phyloP scores from a whole-genome alignment of 1,140 invertebrate genomes.

The Drosophila sproati region DNA sequence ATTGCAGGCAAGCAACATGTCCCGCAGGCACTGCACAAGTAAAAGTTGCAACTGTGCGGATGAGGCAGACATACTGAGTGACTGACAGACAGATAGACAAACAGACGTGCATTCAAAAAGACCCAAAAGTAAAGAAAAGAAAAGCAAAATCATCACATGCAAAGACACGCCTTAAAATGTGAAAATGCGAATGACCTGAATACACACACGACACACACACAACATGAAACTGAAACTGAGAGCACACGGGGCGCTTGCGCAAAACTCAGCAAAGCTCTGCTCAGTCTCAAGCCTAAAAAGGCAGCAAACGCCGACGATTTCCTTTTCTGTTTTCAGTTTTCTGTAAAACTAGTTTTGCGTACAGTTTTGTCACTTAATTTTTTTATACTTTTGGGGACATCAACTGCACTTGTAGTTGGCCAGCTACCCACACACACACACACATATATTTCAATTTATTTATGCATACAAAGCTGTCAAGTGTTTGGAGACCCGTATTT shows the following conservation, averaged over 20 bases:
- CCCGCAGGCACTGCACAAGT: conserved; percentile 53
- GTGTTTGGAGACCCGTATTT: conserved; percentile 32
- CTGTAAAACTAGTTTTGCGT: conserved; percentile 73
- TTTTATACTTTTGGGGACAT: conserved; percentile 59
- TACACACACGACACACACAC: conserved; percentile 48
- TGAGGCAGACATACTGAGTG: conserved; percentile 4
- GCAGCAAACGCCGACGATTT: conserved; percentile 70
- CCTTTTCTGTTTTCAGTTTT: conserved; percentile 61
- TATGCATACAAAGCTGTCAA: conserved; percentile 69
- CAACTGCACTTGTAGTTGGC: conserved; percentile 72
- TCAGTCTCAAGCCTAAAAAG: conserved; percentile 54
- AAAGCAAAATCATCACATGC: conserved; percentile 65
- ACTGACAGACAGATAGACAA: conserved; percentile 19
- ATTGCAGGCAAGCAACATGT: conserved; percentile 44
- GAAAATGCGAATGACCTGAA: conserved; percentile 82
- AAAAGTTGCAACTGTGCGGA: conserved; percentile 60
- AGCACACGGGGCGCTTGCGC: conserved; percentile 68
- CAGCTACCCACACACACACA: conserved; percentile 46
- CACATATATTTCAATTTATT: conserved; percentile 48
- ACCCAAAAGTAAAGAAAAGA: conserved; percentile 46
- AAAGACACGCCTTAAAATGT: conserved; percentile 78
- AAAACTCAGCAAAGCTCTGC: conserved; percentile 45
- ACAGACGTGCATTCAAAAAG: conserved; percentile 27
- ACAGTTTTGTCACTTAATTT: conserved; percentile 35
- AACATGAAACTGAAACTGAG: conserved; percentile 63